A percentile compares a stretch with the other conserved stretches of the same genome.
Conservation (phyloP, 2,888 invertebrate species). For the Cryptus viduatorius region DNA sequence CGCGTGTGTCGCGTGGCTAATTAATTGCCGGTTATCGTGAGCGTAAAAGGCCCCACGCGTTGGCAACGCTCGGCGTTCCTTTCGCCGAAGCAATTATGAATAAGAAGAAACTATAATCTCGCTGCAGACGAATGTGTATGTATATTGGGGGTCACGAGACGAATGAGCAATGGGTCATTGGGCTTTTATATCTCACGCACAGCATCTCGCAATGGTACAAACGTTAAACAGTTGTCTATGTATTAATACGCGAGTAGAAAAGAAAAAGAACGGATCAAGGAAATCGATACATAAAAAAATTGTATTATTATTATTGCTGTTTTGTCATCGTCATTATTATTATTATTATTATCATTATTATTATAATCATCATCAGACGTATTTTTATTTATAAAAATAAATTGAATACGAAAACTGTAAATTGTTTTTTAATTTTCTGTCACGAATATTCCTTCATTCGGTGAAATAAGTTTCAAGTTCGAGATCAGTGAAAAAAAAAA, state of each 20-base stretch:
- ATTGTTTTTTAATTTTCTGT: no score
- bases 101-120: constrained; percentile 36
- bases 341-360: no score
- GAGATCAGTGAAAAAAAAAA: no score
- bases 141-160: constrained; percentile 7
- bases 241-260: not conserved
- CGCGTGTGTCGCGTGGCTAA: constrained; percentile 46
- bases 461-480: no score
- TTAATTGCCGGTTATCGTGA: constrained; percentile 55
- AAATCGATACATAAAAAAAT: no score
- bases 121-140: not conserved
- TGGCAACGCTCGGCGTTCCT: constrained; percentile 10
- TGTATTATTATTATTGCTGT: no score
- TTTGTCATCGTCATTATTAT: no score
- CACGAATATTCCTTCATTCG: no score
- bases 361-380: no score
- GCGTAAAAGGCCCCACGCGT: constrained; percentile 31
- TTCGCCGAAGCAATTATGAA: constrained; percentile 33
- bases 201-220: not conserved
- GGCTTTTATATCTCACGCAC: not conserved
- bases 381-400: no score
- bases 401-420: no score
- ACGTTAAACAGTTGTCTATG: not conserved
- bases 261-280: no score
- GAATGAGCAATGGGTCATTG: constrained; percentile 3